A percentile compares a stretch with the other conserved stretches of the same genome.
Evolutionary conservation across 2,113 vertebrate genomes (phyloP).

Genomic region (Xiphophorus maculatus): DNA sequence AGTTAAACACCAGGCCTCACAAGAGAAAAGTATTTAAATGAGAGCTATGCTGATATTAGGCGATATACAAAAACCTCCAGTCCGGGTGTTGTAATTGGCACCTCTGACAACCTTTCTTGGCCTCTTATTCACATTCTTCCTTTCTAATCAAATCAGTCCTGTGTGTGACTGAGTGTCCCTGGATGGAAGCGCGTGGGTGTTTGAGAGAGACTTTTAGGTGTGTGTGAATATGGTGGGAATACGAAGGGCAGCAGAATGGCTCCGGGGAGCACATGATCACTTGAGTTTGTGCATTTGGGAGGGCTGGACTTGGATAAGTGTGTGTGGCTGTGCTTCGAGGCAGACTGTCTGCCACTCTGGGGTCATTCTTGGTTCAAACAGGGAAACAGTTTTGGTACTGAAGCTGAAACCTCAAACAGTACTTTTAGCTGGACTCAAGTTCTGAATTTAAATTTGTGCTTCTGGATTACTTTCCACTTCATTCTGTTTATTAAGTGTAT

Average conservation of each 20-base stretch:
- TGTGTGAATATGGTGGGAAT: constrained; percentile 17
- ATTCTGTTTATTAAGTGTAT: constrained; percentile 19
- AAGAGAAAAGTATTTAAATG: constrained; percentile 32
- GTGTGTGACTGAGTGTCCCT: constrained; percentile 12
- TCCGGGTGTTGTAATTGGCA: constrained; percentile 25
- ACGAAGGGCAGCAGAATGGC: constrained; percentile 4
- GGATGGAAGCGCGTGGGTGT: constrained; percentile 17
- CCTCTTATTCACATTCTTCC: constrained; percentile 16
- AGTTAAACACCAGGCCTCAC: constrained; percentile 26
- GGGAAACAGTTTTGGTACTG: constrained; percentile 23
- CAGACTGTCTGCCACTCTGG: constrained; percentile 32
- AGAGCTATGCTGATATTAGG: constrained; percentile 25
- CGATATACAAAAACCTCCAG: constrained; percentile 35
- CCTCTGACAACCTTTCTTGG: constrained; percentile 24
- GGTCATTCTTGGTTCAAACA: constrained; percentile 51
- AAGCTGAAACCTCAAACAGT: constrained; percentile 24
- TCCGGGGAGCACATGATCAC: constrained; percentile 22
- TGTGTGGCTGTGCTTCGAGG: constrained; percentile 38
- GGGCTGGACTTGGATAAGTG: constrained; percentile 15
- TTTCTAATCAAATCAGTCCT: constrained; percentile 13
- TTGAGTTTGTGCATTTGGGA: constrained; percentile 19
- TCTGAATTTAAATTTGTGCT: constrained; percentile 29
- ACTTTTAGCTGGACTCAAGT: constrained; percentile 10
- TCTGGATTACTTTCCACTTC: constrained; percentile 50
- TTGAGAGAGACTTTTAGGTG: constrained; percentile 27